phyloP scores from a whole-genome alignment of 2,888 invertebrate genomes.

The Shargacucullia verbasci region DNA sequence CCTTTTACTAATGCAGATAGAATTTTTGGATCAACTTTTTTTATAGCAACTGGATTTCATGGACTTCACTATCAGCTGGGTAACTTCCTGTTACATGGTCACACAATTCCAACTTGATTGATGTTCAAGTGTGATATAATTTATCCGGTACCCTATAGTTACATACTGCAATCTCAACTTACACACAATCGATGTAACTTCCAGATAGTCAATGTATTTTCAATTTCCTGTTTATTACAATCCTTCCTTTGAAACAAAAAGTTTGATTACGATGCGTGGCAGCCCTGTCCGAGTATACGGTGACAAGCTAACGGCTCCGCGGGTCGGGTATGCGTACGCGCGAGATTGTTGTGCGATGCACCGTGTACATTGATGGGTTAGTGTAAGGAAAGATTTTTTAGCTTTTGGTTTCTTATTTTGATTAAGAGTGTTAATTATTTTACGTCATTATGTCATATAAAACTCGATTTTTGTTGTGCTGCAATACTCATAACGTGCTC shows the following conservation, averaged over 20 bases:
- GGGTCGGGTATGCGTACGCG: slow-evolving; percentile 56
- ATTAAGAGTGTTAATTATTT: too few species aligned
- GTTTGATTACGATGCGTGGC: slow-evolving; percentile 34
- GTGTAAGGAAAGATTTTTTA: too few species aligned
- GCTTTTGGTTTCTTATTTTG: too few species aligned
- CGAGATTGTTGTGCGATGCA: slow-evolving; percentile 26
- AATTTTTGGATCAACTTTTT: neutral
- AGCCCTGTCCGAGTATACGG: slow-evolving; percentile 53
- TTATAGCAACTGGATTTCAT: too few species aligned
- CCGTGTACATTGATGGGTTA: slow-evolving; percentile 57
- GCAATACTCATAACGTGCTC: too few species aligned
- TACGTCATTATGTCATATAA: too few species aligned
- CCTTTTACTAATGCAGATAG: too few species aligned
- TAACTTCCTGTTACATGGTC: too few species aligned
- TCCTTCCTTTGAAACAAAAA: slow-evolving; percentile 34
- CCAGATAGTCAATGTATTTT: slow-evolving; percentile 33
- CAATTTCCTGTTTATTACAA: slow-evolving; percentile 41
- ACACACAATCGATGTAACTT: slow-evolving; percentile 27
- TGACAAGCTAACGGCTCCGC: slow-evolving; percentile 67
- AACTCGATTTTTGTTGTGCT: too few species aligned
- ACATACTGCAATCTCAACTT: slow-evolving; percentile 2
- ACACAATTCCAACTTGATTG: neutral
- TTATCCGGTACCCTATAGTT: slow-evolving; percentile 19
- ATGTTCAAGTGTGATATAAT: neutral
- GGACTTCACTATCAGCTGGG: too few species aligned